Conservation (phyloP, 2,113 vertebrate genomes). For the Synodontis membranacea region DNA sequence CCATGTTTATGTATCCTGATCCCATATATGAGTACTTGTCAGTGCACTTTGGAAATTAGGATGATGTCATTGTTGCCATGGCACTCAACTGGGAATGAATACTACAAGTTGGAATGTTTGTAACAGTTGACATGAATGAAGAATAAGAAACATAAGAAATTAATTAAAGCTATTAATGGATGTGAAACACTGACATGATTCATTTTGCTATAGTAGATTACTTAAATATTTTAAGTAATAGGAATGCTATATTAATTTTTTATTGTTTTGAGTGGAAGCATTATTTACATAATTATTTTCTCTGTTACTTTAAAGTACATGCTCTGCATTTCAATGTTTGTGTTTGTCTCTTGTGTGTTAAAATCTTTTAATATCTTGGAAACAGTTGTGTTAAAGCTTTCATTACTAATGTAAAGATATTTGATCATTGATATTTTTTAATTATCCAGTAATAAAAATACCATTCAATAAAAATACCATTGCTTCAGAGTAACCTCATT, state of each 20-base stretch:
- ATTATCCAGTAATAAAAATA: background rate
- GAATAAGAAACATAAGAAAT: slow-evolving; percentile 5
- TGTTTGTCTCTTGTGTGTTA: background rate
- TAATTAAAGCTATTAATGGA: slow-evolving; percentile 24
- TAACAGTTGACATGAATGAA: slow-evolving; percentile 16
- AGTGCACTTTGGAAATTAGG: slow-evolving; percentile 27
- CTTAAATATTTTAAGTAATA: background rate
- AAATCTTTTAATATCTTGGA: background rate
- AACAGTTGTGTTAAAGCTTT: background rate
- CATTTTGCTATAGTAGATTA: background rate
- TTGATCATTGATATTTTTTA: no score
- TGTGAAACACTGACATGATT: background rate
- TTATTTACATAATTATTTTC: background rate
- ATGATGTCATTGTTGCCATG: slow-evolving; percentile 49
- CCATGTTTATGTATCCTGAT: background rate
- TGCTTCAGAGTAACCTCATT: background rate
- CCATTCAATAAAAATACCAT: no score
- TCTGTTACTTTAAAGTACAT: background rate
- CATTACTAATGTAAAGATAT: background rate
- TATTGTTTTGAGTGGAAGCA: background rate
- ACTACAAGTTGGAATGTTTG: slow-evolving; percentile 28
- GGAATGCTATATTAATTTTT: background rate
- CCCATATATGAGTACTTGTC: background rate
- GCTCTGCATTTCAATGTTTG: background rate
- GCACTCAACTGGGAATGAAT: slow-evolving; percentile 18